A percentile compares a stretch with the other conserved stretches of the same genome.
Evolutionary conservation across 2,888 invertebrate genomes (phyloP).

Genomic region (Liodrosophila aerea): DNA sequence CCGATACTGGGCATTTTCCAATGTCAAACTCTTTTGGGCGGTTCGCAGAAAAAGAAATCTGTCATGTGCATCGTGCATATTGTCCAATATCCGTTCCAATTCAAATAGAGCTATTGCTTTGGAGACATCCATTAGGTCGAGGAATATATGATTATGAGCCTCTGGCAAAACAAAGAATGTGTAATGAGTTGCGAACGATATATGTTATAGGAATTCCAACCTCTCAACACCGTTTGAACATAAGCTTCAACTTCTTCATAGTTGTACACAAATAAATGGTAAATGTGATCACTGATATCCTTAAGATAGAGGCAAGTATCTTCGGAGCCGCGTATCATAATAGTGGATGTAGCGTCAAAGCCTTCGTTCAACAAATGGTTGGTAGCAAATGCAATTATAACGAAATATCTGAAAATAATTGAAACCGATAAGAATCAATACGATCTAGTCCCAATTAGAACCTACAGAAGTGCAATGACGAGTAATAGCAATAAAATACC

Average conservation of each 20-base stretch:
- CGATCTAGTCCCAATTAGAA: fast-evolving
- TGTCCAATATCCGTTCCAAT: constrained; percentile 88
- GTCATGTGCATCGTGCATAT: constrained; percentile 86
- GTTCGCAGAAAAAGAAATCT: constrained; percentile 86
- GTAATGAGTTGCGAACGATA: neutral
- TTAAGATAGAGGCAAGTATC: constrained; percentile 89
- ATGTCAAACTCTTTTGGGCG: constrained; percentile 86
- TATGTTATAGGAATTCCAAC: constrained; percentile 85
- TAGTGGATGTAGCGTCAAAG: constrained; percentile 85
- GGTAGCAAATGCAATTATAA: constrained; percentile 95
- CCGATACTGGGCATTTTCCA: constrained; percentile 88
- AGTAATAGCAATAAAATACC: constrained; percentile 90
- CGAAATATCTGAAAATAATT: constrained; percentile 88
- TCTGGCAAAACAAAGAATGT: constrained; percentile 44
- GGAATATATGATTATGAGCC: constrained; percentile 86
- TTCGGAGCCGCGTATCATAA: constrained; percentile 85
- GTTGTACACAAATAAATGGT: constrained; percentile 88
- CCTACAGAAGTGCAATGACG: constrained; percentile 85
- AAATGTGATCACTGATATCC: constrained; percentile 88
- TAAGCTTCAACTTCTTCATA: constrained; percentile 87
- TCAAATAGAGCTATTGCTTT: constrained; percentile 90
- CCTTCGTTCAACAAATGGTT: constrained; percentile 92
- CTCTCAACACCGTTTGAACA: constrained; percentile 84
- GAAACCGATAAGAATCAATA: neutral
- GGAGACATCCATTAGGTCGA: constrained; percentile 88